Percentiles rank a stretch among this genome's conserved stretches.
These are phyloP conservation scores for Amphipyra tragopoginis DNA, from an alignment of 2,888 invertebrate species.

Conservation along the genomic window DNA sequence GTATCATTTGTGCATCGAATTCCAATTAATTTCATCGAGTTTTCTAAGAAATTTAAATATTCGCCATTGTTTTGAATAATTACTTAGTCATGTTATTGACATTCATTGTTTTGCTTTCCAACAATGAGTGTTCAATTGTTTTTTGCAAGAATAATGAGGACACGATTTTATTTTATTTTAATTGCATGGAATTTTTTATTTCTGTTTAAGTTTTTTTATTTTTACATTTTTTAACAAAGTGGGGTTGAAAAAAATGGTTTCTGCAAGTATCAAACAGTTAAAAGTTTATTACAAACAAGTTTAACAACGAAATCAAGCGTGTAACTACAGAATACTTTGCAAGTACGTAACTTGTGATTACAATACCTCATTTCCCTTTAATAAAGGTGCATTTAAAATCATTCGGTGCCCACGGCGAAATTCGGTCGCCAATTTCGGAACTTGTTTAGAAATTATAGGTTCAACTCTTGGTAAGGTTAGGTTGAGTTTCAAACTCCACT, in stretches of 20 bases:
- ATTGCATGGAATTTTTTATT: background rate
- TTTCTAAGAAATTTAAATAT: conserved; percentile 47
- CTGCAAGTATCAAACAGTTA: background rate
- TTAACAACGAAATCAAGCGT: conserved; percentile 35
- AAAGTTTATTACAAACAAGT: conserved; percentile 41
- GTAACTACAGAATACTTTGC: conserved; percentile 51
- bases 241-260: background rate
- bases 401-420: conserved; percentile 78
- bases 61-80: conserved; percentile 50
- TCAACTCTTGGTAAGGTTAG: conserved; percentile 76
- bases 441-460: conserved; percentile 90
- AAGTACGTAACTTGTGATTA: conserved; percentile 77
- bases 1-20: conserved; percentile 53
- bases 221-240: background rate
- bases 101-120: conserved; percentile 45
- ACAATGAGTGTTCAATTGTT: conserved; percentile 20
- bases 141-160: conserved; percentile 26
- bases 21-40: conserved; percentile 45
- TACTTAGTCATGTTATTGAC: conserved; percentile 49
- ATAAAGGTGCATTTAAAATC: conserved; percentile 84
- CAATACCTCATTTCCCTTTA: conserved; percentile 86
- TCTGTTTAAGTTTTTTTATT: background rate
- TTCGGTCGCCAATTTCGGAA: conserved; percentile 87
- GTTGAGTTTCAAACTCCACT: conserved; percentile 61
- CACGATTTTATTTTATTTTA: conserved; percentile 2